phyloP scores from a whole-genome alignment of 1,140 invertebrate species.

The Drosophila tropicalis region DNA sequence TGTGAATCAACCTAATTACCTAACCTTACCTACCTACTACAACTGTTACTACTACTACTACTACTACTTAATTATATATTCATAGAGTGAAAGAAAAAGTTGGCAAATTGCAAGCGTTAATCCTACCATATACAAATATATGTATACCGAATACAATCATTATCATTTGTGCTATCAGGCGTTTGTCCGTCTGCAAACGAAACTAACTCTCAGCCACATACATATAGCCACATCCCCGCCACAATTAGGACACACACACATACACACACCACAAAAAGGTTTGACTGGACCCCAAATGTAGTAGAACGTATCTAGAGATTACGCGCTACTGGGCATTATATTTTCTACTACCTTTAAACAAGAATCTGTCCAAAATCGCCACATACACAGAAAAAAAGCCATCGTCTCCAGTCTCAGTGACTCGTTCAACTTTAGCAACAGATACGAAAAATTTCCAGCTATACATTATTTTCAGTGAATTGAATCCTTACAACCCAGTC shows the following conservation, averaged over 20 bases:
- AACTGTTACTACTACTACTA: not conserved
- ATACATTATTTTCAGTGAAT: not conserved
- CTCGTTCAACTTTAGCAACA: not conserved
- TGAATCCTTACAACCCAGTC: slow-evolving; percentile 31
- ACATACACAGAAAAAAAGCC: not conserved
- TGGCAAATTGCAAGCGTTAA: slow-evolving; percentile 62
- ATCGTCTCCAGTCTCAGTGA: not conserved
- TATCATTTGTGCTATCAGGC: slow-evolving; percentile 9
- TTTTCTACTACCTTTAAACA: slow-evolving; percentile 83
- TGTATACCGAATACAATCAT: not conserved
- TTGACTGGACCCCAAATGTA: slow-evolving; percentile 68
- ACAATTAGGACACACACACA: slow-evolving; percentile 19
- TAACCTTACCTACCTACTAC: slow-evolving; percentile 1
- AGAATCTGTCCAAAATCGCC: slow-evolving; percentile 83
- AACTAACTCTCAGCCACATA: not conserved
- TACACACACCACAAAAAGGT: slow-evolving; percentile 65
- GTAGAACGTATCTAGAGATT: slow-evolving; percentile 15
- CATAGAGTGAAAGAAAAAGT: slow-evolving; percentile 57
- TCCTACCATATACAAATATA: not conserved
- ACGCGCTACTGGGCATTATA: slow-evolving; percentile 62
- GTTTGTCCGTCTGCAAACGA: not conserved
- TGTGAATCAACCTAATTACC: not conserved
- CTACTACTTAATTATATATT: not conserved
- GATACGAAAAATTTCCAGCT: not conserved
- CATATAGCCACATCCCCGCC: not conserved